Percentiles rank a stretch among this genome's conserved stretches.
Evolutionary conservation across 2,888 invertebrate genomes (phyloP).

Genomic region (Epicampocera succincta): DNA sequence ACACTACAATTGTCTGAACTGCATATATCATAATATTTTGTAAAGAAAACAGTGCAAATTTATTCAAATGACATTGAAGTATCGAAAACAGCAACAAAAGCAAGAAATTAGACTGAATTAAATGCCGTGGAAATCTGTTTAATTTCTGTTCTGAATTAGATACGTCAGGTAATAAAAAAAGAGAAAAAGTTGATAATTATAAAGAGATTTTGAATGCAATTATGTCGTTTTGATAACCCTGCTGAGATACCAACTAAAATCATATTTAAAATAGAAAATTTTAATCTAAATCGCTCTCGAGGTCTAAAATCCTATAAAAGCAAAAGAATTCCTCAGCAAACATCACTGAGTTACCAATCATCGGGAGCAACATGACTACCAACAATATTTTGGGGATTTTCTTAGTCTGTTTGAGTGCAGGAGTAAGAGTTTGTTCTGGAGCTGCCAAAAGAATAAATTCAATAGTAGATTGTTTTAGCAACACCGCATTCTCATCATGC

Average conservation of each 20-base stretch:
- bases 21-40: too few relatives aligned
- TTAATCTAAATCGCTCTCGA: background rate
- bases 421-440: background rate
- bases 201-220: too few relatives aligned
- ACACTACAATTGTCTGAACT: too few relatives aligned
- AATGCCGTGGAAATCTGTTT: too few relatives aligned
- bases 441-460: background rate
- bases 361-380: background rate
- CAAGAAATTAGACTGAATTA: too few relatives aligned
- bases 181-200: too few relatives aligned
- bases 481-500: background rate
- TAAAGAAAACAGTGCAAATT: too few relatives aligned
- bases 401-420: background rate
- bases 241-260: background rate
- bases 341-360: background rate
- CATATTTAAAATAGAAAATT: too few relatives aligned
- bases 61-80: too few relatives aligned
- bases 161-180: too few relatives aligned
- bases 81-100: too few relatives aligned
- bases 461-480: background rate
- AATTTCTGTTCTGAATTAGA: too few relatives aligned
- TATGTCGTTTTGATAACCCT: constrained; percentile 5
- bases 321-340: background rate
- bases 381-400: constrained; percentile 4
- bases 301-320: constrained; percentile 4